Evolutionary conservation across 1,140 invertebrate genomes (phyloP), one percentile per base, ranked within the genome.

Genomic region (Drosophila mayri): DNA sequence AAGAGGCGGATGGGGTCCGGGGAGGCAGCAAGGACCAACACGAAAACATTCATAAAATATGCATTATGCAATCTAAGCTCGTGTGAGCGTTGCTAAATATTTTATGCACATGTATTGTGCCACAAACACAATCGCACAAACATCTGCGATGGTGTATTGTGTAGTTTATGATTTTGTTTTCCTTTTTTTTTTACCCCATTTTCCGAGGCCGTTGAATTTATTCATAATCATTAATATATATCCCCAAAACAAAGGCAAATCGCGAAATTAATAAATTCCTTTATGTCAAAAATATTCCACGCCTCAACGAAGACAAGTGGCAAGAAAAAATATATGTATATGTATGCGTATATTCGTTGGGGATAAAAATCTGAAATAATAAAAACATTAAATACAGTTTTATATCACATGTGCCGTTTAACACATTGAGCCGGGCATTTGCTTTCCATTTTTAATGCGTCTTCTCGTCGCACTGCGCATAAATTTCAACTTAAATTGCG

Each of bases 11-110:
- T 4, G 55, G 70, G 62, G 54, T 65, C 37, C 22, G 20, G 25
- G 28, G 28, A 18, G 44, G 32, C 1, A 28, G 43, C 52, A 2
- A 54, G 50, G 50, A 37, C 50, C 50, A 66, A 38, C 68, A 74
- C 66, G 76, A 81, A 78, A 90, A 90, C 86, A 90, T 81, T 90
- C 79, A 91, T 91, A 72, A 91, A 91, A 91, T 90, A 92, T 92
- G 91, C 79, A 92, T 92, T 88, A 88, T 88, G 87, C 87, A 92
- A 92, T 92, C 91, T 92, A 92, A 92, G 87, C 90, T 91, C 91
- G 91, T 92, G 91, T 92, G 90, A 92, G 90, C 84, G 76, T 76
- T 90, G 80, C 75, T 91, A 85, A 91, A 92, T 92, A 90, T 90
- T 92, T 91, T 73, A 87, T 87, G 72, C 67, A 75, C 78, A 80